Evolutionary conservation across 2,888 invertebrate genomes (phyloP).

Genomic region (Drosophila tanythrix): DNA sequence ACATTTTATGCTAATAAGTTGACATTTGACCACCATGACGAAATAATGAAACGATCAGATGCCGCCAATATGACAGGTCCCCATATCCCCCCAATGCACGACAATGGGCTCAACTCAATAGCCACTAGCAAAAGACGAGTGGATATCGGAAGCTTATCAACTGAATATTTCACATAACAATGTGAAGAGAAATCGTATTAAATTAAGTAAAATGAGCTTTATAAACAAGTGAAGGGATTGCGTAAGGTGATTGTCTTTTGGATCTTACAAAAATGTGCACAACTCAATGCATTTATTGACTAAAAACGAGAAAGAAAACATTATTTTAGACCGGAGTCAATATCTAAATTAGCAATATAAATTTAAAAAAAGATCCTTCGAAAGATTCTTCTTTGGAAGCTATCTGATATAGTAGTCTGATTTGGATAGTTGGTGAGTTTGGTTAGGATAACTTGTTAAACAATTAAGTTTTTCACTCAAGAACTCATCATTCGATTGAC

Average conservation of each 20-base stretch:
- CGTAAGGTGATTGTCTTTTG: not conserved
- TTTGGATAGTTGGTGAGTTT: not conserved
- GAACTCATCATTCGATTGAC: no score
- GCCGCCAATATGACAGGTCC: constrained; percentile 68
- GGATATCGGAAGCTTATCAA: constrained; percentile 1
- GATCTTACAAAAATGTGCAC: no score
- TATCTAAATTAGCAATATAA: no score
- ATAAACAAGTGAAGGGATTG: not conserved
- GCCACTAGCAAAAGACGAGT: not conserved
- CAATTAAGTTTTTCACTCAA: no score
- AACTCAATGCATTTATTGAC: no score
- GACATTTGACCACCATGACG: constrained; percentile 84
- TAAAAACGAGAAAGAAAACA: no score
- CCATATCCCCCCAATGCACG: not conserved
- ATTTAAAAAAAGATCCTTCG: no score
- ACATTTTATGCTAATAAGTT: constrained; percentile 83
- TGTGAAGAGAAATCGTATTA: not conserved
- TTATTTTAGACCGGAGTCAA: no score
- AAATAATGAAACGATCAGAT: constrained; percentile 79
- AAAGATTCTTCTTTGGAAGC: no score
- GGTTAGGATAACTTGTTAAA: not conserved
- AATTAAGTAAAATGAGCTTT: not conserved
- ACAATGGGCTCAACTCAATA: constrained; percentile 33
- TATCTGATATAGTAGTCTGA: no score
- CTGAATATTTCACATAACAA: not conserved